Evolutionary conservation across 2,888 invertebrate species (phyloP).

Genomic region (Conus canariensis): DNA sequence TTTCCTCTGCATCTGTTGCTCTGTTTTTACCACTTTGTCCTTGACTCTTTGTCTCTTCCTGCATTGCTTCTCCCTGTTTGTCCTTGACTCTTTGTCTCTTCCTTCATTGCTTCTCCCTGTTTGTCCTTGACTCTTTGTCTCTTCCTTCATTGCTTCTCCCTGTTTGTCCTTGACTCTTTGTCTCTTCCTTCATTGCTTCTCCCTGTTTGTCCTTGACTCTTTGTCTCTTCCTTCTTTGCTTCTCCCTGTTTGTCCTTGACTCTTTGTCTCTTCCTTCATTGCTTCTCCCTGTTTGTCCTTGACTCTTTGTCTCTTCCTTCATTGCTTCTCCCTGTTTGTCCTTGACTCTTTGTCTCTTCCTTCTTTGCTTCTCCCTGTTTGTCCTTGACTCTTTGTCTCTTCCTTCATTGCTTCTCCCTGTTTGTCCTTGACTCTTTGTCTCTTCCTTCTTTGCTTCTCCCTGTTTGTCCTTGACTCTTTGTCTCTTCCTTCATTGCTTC

Average conservation of each 20-base stretch:
- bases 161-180: neutral
- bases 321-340: neutral
- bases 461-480: neutral
- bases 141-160: no score
- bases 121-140: neutral
- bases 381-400: neutral
- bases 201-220: neutral
- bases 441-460: neutral
- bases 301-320: neutral
- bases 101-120: no score
- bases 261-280: neutral
- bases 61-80: no score
- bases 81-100: slow-evolving; percentile 1
- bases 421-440: neutral
- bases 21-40: neutral
- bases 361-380: no score
- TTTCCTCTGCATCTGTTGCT: neutral
- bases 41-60: neutral
- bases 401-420: no score
- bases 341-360: neutral
- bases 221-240: neutral
- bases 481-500: neutral
- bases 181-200: neutral
- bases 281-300: neutral
- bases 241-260: neutral